These are phyloP conservation scores for Drosophila colorata DNA, from an alignment of 2,888 invertebrate genomes.

Conservation along the genomic window DNA sequence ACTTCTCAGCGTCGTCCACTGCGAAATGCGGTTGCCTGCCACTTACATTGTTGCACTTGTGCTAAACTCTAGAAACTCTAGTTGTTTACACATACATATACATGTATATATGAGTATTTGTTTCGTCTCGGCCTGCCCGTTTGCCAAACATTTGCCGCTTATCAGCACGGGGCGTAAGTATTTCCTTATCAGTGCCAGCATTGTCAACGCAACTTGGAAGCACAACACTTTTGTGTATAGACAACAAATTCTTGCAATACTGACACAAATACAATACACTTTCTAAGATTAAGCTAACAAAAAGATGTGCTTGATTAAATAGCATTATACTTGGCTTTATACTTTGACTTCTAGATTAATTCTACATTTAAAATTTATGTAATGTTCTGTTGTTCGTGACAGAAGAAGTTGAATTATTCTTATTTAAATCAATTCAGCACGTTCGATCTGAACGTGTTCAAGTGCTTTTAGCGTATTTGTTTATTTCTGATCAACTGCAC, in stretches of 20 bases:
- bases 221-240: background rate
- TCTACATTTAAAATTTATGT: background rate
- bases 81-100: slow-evolving; percentile 16
- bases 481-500: background rate
- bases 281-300: background rate
- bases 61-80: slow-evolving; percentile 10
- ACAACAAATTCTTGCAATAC: background rate
- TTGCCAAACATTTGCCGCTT: slow-evolving; percentile 47
- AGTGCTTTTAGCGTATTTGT: background rate
- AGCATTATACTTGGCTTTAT: no score
- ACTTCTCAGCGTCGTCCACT: background rate
- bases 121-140: background rate
- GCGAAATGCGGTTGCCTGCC: slow-evolving; percentile 21
- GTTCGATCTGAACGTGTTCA: slow-evolving; percentile 10
- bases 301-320: no score
- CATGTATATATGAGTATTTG: slow-evolving; percentile 1
- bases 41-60: slow-evolving; percentile 35
- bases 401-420: background rate
- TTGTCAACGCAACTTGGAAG: slow-evolving; percentile 16
- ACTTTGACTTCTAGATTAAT: no score
- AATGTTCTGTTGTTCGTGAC: background rate
- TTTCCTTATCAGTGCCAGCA: slow-evolving; percentile 35
- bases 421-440: background rate
- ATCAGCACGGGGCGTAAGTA: slow-evolving; percentile 31
- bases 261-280: background rate